These are phyloP conservation scores for Tribolium castaneum DNA, from an alignment of 1,140 invertebrate species.

Conservation along the genomic window DNA sequence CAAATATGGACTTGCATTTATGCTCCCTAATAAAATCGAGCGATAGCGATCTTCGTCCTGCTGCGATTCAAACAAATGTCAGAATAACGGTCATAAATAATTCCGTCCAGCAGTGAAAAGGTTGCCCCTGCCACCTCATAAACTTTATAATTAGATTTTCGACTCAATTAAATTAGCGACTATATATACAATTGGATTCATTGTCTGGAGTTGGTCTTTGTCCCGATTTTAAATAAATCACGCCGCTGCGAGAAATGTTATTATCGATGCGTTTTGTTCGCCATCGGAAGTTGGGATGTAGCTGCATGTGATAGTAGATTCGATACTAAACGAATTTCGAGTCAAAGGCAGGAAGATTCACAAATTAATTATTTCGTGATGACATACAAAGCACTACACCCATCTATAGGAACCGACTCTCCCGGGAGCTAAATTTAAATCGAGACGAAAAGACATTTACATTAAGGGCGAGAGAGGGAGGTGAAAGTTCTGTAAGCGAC, in stretches of 20 bases:
- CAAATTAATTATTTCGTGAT: slow-evolving; percentile 27
- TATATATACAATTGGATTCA: slow-evolving; percentile 35
- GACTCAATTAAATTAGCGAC: slow-evolving; percentile 44
- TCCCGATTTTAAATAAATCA: slow-evolving; percentile 29
- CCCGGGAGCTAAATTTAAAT: slow-evolving; percentile 8
- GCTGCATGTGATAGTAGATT: slow-evolving; percentile 11
- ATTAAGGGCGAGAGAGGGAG: neutral
- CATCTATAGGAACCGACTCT: neutral
- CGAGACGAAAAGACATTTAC: slow-evolving; percentile 22
- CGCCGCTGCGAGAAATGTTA: slow-evolving; percentile 27
- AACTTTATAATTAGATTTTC: slow-evolving; percentile 49
- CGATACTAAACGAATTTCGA: slow-evolving; percentile 18
- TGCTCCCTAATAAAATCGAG: slow-evolving; percentile 16
- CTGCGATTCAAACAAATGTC: slow-evolving; percentile 44
- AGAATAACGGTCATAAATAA: slow-evolving; percentile 44
- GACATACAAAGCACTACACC: slow-evolving; percentile 12
- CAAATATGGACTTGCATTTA: slow-evolving; percentile 22
- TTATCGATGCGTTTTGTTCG: slow-evolving; percentile 11
- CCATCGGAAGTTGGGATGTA: neutral
- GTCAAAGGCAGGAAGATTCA: slow-evolving; percentile 25
- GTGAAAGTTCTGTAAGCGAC: slow-evolving; percentile 25
- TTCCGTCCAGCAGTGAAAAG: slow-evolving; percentile 33
- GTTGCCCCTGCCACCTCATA: slow-evolving; percentile 42
- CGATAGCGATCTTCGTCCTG: slow-evolving; percentile 21
- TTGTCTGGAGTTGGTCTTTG: slow-evolving; percentile 10